Conservation (phyloP, 1,140 invertebrate genomes). For the Pachypsylla venusta region DNA sequence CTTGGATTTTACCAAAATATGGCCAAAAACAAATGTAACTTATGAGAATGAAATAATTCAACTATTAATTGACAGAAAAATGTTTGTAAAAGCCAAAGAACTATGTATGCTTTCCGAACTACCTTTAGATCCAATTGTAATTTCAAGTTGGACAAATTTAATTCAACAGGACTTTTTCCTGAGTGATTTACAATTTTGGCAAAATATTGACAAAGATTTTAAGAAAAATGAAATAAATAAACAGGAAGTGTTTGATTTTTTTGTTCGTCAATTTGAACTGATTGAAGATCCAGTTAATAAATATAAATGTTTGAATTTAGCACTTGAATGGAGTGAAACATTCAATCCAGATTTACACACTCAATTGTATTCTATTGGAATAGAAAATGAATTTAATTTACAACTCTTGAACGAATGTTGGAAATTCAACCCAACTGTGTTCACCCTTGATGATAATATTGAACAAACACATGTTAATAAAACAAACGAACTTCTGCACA, state of each 20-base stretch:
- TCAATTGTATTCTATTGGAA: not conserved
- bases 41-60: not conserved
- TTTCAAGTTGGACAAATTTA: not conserved
- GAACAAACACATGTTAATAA: not conserved
- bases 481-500: too few species aligned
- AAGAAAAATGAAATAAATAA: not conserved
- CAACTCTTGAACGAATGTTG: not conserved
- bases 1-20: not conserved
- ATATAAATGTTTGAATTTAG: constrained; percentile 1
- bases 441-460: not conserved
- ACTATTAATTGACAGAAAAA: not conserved
- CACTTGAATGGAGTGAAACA: not conserved
- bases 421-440: not conserved
- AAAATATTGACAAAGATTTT: constrained; percentile 1
- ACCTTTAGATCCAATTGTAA: not conserved
- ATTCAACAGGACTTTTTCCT: not conserved
- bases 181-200: not conserved
- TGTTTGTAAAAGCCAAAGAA: not conserved
- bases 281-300: not conserved
- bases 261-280: not conserved
- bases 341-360: not conserved
- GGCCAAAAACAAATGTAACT: not conserved
- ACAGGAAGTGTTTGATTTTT: not conserved
- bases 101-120: not conserved
- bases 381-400: not conserved